Evolutionary conservation across 2,113 vertebrate genomes (phyloP).

Genomic region (Lates calcarifer): DNA sequence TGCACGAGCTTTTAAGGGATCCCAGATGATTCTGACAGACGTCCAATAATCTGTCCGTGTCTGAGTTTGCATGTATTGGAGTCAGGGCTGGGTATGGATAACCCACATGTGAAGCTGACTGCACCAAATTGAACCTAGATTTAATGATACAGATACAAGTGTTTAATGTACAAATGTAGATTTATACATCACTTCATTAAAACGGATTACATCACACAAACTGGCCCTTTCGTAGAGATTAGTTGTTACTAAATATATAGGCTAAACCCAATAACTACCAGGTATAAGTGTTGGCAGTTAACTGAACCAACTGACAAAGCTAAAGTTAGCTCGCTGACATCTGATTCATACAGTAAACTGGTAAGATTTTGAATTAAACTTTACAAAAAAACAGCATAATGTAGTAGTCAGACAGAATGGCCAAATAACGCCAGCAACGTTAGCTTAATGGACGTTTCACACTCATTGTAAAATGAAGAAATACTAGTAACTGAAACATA

Average conservation of each 20-base stretch:
- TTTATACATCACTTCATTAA: not conserved
- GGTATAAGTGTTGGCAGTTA: not conserved
- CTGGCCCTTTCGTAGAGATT: too few relatives aligned
- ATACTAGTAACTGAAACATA: too few relatives aligned
- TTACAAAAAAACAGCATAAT: too few relatives aligned
- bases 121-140: not conserved
- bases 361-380: not conserved
- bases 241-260: too few relatives aligned
- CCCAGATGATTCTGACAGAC: not conserved
- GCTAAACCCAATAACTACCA: not conserved
- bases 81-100: not conserved
- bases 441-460: too few relatives aligned
- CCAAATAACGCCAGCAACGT: too few relatives aligned
- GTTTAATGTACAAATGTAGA: not conserved
- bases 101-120: not conserved
- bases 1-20: conserved; percentile 14
- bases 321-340: not conserved
- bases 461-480: too few relatives aligned
- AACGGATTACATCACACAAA: too few relatives aligned
- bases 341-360: not conserved
- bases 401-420: too few relatives aligned
- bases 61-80: not conserved
- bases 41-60: not conserved
- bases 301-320: not conserved
- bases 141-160: not conserved